Evolutionary conservation across 2,888 invertebrate genomes (phyloP), one percentile per base, ranked within the genome.

Genomic region (Nomada goodeniana): DNA sequence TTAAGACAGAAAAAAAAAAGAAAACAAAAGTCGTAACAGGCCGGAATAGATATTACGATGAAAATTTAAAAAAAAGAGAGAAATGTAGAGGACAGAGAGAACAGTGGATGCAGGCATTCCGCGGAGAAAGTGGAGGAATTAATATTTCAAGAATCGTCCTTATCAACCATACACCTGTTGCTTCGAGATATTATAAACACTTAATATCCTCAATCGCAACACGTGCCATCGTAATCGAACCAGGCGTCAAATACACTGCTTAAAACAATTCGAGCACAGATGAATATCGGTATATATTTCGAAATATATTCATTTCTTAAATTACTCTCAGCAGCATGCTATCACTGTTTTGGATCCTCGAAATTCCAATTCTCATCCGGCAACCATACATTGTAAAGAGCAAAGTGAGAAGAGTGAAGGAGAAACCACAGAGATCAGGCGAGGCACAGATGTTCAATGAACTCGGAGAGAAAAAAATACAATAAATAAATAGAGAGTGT

Each of bases 401-500:
- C 42, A 9, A 26, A 68, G 11, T 59, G 11, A 2, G 11, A 83
- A 59, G n/a, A 29, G 20, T 9, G 50, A 42, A 59, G 50, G 42
- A 60, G 29, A 71, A 57, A 70, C 11, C 26, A 78, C 29, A 68
- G 53, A 86, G 29, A 77, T 26, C 36, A 36, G 55, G 42, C 57
- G 73, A 76, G 76, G 73, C 67, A 76, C 60, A 65, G 53, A 47
- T 74, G 59, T 44, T 69, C 23, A 20, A 29, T 20, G 20, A 44
- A 36, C 2, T n/a, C 36, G 23, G 52, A 69, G 11, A 82, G 26
- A 68, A 60, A 69, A 63, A 57, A 68, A 69, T 44, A 50, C 44
- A 13, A 65, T 69, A 80, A 60, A 68, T 52, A 70, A 53, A 78
- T 52, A 76, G 47, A 77, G 87, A 89, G 87, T 89, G 87, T 86